phyloP scores from a whole-genome alignment of 2,113 vertebrate species.

The Oreochromis spilurus region DNA sequence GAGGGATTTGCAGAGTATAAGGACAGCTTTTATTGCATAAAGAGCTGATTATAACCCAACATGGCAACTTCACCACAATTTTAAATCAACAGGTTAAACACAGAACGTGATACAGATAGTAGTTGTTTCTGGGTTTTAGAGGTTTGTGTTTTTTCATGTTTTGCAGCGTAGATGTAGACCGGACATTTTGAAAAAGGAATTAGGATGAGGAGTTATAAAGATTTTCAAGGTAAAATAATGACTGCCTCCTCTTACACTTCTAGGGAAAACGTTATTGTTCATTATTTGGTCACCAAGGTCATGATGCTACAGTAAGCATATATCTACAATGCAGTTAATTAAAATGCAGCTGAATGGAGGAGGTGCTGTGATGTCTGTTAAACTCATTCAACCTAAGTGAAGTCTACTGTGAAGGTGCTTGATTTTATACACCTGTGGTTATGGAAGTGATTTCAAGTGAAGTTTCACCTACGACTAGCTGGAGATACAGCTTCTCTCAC shows the following conservation, averaged over 20 bases:
- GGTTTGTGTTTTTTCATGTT: not conserved
- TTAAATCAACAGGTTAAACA: slow-evolving; percentile 57
- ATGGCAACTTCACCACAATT: slow-evolving; percentile 22
- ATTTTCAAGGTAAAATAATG: not conserved
- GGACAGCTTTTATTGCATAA: not conserved
- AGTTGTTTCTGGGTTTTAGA: not conserved
- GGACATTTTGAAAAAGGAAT: not conserved
- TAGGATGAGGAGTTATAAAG: not conserved
- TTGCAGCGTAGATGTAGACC: not conserved
- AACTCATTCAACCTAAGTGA: slow-evolving; percentile 6
- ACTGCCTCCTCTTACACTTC: not conserved
- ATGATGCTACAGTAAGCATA: slow-evolving; percentile 6
- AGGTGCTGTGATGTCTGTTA: not conserved
- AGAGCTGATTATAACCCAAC: slow-evolving; percentile 23
- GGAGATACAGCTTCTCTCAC: not conserved
- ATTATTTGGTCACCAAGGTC: slow-evolving; percentile 36
- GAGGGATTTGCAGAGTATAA: not conserved
- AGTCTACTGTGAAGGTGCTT: not conserved
- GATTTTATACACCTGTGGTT: not conserved
- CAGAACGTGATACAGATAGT: not conserved
- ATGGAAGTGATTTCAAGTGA: not conserved
- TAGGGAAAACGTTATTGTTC: slow-evolving; percentile 30
- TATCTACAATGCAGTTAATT: slow-evolving; percentile 47
- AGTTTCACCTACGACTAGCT: not conserved
- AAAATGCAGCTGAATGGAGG: slow-evolving; percentile 29